Percentiles rank a stretch among this genome's conserved stretches.
Conservation (phyloP, 2,797 vertebrate species). For the Euphonia xanthogaster region DNA sequence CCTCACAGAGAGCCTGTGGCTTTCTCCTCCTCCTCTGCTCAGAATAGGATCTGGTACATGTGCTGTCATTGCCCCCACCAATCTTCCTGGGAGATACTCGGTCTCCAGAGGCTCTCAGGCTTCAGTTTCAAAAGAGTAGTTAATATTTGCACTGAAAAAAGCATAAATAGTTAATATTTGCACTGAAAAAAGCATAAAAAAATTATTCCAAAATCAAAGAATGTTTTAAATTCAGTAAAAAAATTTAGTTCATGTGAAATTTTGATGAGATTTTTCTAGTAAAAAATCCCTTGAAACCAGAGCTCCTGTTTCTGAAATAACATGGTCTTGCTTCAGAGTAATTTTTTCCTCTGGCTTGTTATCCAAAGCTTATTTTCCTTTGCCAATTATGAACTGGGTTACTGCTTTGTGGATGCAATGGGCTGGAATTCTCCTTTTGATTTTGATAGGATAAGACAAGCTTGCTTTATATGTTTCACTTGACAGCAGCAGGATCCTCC, state of each 20-base stretch:
- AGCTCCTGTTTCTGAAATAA: not conserved
- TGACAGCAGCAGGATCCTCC: conserved; percentile 40
- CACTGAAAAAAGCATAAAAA: not conserved
- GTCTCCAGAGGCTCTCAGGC: not conserved
- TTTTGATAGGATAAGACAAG: conserved; percentile 41
- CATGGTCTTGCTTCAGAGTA: not conserved
- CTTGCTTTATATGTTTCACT: conserved; percentile 17
- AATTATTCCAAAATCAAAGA: not conserved
- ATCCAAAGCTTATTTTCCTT: not conserved
- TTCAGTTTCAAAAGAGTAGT: not conserved
- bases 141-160: not conserved
- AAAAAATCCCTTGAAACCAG: not conserved
- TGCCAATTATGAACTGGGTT: not conserved
- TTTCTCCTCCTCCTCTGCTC: not conserved
- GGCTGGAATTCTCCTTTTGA: conserved; percentile 33
- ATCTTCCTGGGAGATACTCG: not conserved
- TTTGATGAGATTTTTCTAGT: not conserved
- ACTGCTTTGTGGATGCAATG: not conserved
- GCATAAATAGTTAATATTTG: not conserved
- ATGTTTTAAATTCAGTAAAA: not conserved
- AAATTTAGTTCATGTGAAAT: not conserved
- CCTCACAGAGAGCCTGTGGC: not conserved
- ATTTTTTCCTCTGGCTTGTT: not conserved
- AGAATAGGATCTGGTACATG: accelerated
- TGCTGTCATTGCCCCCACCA: not conserved